Conservation (phyloP, 2,888 invertebrate species). For the Prenolepis imparis region DNA sequence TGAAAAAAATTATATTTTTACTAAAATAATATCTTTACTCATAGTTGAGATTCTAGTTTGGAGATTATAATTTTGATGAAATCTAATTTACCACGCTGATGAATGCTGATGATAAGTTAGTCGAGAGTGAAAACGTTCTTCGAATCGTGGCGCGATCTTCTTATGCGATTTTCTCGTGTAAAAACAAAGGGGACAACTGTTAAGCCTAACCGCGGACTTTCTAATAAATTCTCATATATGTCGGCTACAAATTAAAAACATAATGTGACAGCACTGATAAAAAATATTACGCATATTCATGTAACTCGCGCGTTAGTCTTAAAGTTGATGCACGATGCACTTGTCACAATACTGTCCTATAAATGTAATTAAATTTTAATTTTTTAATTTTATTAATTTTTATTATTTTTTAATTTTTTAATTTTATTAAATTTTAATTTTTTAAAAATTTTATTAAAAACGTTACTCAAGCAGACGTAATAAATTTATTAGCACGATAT, state of each 20-base stretch:
- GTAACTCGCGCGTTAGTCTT: conserved; percentile 6
- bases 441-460: not conserved
- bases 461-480: not conserved
- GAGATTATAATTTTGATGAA: not conserved
- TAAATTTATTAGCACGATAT: conserved; percentile 4
- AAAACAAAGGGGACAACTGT: not conserved
- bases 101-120: not conserved
- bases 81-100: not conserved
- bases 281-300: conserved; percentile 25
- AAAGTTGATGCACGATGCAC: not conserved
- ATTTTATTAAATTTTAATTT: not conserved
- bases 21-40: not conserved
- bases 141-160: not conserved
- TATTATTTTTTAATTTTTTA: not conserved
- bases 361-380: not conserved
- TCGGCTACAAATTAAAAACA: conserved; percentile 11
- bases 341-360: not conserved
- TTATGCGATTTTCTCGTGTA: not conserved
- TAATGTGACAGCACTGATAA: conserved; percentile 12
- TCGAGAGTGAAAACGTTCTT: not conserved
- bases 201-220: conserved; percentile 11
- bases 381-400: too few relatives aligned
- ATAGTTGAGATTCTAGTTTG: not conserved
- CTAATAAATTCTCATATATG: conserved; percentile 29
- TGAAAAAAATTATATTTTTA: not conserved